phyloP scores from a whole-genome alignment of 92 coral and sea anemone species.

The Scolanthus callimorphus region DNA sequence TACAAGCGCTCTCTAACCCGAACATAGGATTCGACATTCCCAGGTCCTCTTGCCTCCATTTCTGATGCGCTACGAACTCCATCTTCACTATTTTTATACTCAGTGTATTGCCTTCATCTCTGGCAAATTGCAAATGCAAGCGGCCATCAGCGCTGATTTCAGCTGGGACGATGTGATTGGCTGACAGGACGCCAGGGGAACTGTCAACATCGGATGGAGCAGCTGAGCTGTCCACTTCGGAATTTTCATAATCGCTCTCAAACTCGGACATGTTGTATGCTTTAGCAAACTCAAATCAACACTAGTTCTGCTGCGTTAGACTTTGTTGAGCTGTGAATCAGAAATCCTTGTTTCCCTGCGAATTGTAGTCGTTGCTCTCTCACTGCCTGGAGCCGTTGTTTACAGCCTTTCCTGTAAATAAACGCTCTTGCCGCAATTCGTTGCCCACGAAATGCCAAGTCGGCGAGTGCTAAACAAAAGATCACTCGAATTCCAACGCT shows the following conservation, averaged over 20 bases:
- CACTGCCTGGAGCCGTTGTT: too few species aligned
- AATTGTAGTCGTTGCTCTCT: too few species aligned
- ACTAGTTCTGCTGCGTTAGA: too few species aligned
- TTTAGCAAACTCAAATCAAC: too few species aligned
- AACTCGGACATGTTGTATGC: too few species aligned
- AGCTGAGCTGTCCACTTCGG: constrained; percentile 15
- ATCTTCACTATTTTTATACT: constrained; percentile 55
- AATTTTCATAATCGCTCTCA: neutral
- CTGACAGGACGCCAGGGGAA: constrained; percentile 23
- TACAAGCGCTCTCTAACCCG: neutral
- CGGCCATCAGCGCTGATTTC: constrained; percentile 77
- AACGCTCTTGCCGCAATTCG: too few species aligned
- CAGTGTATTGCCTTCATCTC: constrained; percentile 56
- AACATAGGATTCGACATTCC: constrained; percentile 41
- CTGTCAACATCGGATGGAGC: constrained; percentile 46
- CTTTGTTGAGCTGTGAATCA: too few species aligned
- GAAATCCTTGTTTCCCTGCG: too few species aligned
- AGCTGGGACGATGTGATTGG: constrained; percentile 37
- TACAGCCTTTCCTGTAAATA: too few species aligned
- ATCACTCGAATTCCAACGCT: too few species aligned
- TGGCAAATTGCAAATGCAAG: constrained; percentile 47
- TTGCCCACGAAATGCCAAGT: too few species aligned
- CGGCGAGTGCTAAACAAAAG: too few species aligned
- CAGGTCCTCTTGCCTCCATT: constrained; percentile 79
- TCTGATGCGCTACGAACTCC: constrained; percentile 79